These are phyloP conservation scores for Galerucella pusilla DNA, from an alignment of 2,888 invertebrate genomes.

Conservation along the genomic window DNA sequence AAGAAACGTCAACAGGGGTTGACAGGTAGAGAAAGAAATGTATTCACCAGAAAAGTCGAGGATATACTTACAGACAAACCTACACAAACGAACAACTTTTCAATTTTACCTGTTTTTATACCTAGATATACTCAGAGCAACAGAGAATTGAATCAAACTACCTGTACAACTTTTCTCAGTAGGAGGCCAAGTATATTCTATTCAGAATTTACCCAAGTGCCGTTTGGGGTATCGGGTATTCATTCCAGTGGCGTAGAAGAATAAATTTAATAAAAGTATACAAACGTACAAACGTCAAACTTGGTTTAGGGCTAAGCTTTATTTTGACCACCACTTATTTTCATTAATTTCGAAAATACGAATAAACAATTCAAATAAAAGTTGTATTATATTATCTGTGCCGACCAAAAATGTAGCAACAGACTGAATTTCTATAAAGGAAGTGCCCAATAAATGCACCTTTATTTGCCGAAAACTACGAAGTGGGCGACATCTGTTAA, in stretches of 20 bases:
- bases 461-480: too few species aligned
- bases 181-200: constrained; percentile 45
- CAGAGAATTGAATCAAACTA: constrained; percentile 10
- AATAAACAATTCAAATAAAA: too few species aligned
- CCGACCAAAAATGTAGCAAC: too few species aligned
- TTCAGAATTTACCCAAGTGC: background rate
- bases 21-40: background rate
- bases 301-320: too few species aligned
- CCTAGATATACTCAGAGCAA: constrained; percentile 2
- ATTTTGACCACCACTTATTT: too few species aligned
- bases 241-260: constrained; percentile 1
- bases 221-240: background rate
- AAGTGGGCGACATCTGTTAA: too few species aligned
- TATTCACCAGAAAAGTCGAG: background rate
- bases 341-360: too few species aligned
- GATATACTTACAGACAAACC: too few species aligned
- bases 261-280: background rate
- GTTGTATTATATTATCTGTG: too few species aligned
- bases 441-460: too few species aligned
- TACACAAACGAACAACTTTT: constrained; percentile 5
- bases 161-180: constrained; percentile 27
- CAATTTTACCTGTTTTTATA: constrained; percentile 14
- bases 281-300: background rate
- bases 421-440: too few species aligned
- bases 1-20: background rate